Evolutionary conservation across 1,140 invertebrate species (phyloP), one percentile per base, ranked within the genome.

Genomic region (Drosophila sturtevanti): DNA sequence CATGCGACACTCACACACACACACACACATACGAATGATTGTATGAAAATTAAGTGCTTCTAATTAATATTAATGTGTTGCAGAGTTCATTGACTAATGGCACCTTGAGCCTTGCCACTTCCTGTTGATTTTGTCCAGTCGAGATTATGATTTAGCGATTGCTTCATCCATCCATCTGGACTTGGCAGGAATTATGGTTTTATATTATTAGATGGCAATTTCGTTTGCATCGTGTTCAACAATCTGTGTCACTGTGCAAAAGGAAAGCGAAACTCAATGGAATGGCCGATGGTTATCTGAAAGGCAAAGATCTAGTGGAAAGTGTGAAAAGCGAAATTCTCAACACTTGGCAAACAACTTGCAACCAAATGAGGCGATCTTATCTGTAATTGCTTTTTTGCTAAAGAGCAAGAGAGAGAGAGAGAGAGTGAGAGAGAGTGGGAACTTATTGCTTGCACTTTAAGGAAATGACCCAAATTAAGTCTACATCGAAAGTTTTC

Each of bases 401-500:
- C 67, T 63, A 61, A 70, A 79, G 63, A 31, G 63, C 52, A 65
- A 59, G 58, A 58, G 34, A 2, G 7, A 9, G 2, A 34, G 34
- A 34, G 34, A 34, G 37, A 38, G 37, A 38, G 37, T 3, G 11
- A 44, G 41, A 44, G 41, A 44, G 41, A 66, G 51, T 9, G 24
- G 31, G 10, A n/a, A 66, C 73, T 44, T 48, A 37, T 2, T 4
- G 24, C 34, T 18, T 77, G 69, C 81, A 79, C 82, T 86, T 86
- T 86, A 86, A 86, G 82, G 82, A 86, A 86, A 77, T 89, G 82
- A 86, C 82, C 82, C 79, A 86, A 86, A 86, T 89, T 86, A 87
- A 82, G 58, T 70, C 22, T 27, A 82, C 62, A 68, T 52, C 11
- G 69, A 76, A 86, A 89, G 54, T 76, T 87, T 87, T 79, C 68